Evolutionary conservation across 2,888 invertebrate species (phyloP).

Genomic region (Aleiodes testaceus): DNA sequence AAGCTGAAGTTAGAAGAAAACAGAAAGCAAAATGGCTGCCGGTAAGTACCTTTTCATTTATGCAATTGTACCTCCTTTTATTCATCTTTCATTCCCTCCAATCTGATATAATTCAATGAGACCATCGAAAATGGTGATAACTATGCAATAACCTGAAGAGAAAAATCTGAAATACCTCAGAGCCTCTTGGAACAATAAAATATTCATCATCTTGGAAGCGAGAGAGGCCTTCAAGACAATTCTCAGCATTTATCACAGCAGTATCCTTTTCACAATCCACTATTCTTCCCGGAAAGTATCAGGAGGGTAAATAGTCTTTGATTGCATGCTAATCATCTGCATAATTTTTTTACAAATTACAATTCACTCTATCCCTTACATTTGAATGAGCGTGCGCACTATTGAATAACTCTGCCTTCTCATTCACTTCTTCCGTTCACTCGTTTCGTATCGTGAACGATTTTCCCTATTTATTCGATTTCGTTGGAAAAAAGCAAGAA

Average conservation of each 20-base stretch:
- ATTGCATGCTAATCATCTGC: background rate
- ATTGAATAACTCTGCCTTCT: too few relatives aligned
- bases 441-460: too few relatives aligned
- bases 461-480: background rate
- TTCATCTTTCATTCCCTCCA: slow-evolving; percentile 1
- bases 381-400: too few relatives aligned
- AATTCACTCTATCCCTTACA: too few relatives aligned
- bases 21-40: slow-evolving; percentile 58
- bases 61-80: background rate
- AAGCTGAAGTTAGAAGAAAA: slow-evolving; percentile 41
- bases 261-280: background rate
- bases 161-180: background rate
- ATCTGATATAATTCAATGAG: background rate
- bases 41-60: slow-evolving; percentile 54
- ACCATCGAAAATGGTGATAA: background rate
- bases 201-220: slow-evolving; percentile 23
- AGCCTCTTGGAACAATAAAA: slow-evolving; percentile 37
- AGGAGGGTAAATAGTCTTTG: background rate
- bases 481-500: background rate
- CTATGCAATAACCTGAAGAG: background rate
- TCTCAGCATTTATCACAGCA: background rate
- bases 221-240: background rate
- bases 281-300: background rate
- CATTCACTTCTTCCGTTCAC: too few relatives aligned
- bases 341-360: too few relatives aligned